Percentiles rank a stretch among this genome's conserved stretches.
These are phyloP conservation scores for Sebastiscus albofasciatus DNA, from an alignment of 2,797 vertebrate species.

Conservation along the genomic window DNA sequence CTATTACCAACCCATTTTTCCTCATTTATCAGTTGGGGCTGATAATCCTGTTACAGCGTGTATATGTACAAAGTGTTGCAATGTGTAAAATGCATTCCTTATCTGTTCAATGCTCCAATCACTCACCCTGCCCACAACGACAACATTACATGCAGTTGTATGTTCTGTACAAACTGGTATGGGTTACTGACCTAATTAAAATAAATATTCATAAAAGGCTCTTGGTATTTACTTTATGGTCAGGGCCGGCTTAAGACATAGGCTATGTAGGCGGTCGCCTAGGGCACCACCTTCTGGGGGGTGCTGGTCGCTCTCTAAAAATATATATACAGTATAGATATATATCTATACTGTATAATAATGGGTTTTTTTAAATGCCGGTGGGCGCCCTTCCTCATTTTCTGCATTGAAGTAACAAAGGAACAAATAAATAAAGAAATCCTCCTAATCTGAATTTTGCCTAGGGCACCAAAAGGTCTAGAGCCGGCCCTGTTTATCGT, in stretches of 20 bases:
- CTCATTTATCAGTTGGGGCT: background rate
- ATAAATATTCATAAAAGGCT: background rate
- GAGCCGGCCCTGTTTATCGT: background rate
- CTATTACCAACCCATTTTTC: background rate
- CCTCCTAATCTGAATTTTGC: too few relatives aligned
- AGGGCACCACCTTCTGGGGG: too few relatives aligned
- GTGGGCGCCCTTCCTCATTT: too few relatives aligned
- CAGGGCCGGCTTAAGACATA: too few relatives aligned
- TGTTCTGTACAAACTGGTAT: background rate
- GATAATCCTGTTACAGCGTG: background rate
- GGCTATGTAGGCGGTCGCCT: too few relatives aligned
- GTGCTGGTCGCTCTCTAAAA: too few relatives aligned
- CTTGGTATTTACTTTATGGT: background rate
- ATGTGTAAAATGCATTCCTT: conserved; percentile 9
- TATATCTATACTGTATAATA: too few relatives aligned
- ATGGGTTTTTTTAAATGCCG: too few relatives aligned
- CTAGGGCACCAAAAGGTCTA: too few relatives aligned
- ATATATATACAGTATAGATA: background rate
- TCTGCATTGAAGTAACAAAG: too few relatives aligned
- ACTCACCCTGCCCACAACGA: background rate
- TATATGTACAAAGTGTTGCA: conserved; percentile 17
- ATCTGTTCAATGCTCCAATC: conserved; percentile 2
- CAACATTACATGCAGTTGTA: background rate
- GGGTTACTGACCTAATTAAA: background rate
- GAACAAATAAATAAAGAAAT: too few relatives aligned